Evolutionary conservation across 2,113 vertebrate species (phyloP).

Genomic region (Vombatus ursinus): DNA sequence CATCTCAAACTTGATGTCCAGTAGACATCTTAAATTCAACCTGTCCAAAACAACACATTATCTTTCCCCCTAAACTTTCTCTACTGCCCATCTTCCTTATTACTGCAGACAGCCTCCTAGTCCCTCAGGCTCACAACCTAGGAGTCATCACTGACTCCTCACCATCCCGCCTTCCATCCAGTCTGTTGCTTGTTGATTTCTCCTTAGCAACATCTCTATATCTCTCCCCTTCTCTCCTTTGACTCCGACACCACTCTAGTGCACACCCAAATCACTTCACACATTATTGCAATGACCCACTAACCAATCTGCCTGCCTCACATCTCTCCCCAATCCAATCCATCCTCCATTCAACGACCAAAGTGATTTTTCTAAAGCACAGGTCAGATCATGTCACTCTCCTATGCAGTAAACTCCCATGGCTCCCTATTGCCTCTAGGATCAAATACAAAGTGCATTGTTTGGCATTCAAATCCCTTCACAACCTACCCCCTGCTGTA

Average conservation of each 20-base stretch:
- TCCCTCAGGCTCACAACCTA: neutral
- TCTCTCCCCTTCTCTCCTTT: neutral
- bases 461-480: neutral
- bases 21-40: neutral
- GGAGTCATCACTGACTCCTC: no score
- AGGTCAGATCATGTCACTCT: neutral
- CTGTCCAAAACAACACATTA: neutral
- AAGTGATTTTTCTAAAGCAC: neutral
- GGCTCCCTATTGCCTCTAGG: neutral
- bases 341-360: neutral
- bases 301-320: neutral
- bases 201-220: neutral
- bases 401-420: neutral
- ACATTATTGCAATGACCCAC: neutral
- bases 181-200: neutral
- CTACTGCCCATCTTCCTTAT: neutral
- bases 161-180: neutral
- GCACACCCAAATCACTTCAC: neutral
- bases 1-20: neutral
- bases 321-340: neutral
- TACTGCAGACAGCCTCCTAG: neutral
- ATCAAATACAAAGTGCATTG: neutral
- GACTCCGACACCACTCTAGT: no score
- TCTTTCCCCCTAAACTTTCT: neutral
- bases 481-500: neutral